Evolutionary conservation across 1,140 invertebrate genomes (phyloP), one percentile per base, ranked within the genome.

Genomic region (Araneus ventricosus): DNA sequence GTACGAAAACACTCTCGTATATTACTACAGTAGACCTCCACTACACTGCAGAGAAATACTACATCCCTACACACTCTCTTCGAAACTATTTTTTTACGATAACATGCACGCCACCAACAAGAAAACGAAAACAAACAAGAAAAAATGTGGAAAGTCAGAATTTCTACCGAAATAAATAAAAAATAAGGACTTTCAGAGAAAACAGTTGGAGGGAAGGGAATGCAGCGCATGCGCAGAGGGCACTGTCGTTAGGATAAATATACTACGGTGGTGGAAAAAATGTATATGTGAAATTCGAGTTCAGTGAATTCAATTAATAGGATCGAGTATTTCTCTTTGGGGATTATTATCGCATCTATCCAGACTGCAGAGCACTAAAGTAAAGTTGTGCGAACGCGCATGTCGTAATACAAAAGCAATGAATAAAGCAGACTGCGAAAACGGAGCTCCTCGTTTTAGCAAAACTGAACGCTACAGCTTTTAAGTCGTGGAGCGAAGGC

Each of bases 331-430:
- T 87, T 87, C 85, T 59, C 52, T 6, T 30, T 24, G 45, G 45
- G 85, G 85, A 59, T 87, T 87, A 63, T 87, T 87, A 87, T 87
- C 57, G 85, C 34, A 87, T 87, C 80, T 84, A 86, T 34, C 84
- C 57, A 86, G 52, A 7, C 85, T 87, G 85, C 85, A 59, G 22
- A 39, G 17, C 52, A 61, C 67, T 34, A 75, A 75, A 75, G 45
- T 57, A 24, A 30, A 57, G 41, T 24, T n/a, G 22, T 75, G 67
- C 67, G 27, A 75, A 37, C 67, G 67, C 80, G 80, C 39, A 84
- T 84, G 80, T 24, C 80, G 80, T 84, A 84, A 84, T 84, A 34
- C 30, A 75, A 75, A 75, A 30, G 67, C 67, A 75, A 75, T 82
- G 80, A 82, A 52, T 52, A 82, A 82, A 82, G 22, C 80, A 82